These are phyloP conservation scores for Fratercula arctica DNA, from an alignment of 2,797 vertebrate species.

Conservation along the genomic window DNA sequence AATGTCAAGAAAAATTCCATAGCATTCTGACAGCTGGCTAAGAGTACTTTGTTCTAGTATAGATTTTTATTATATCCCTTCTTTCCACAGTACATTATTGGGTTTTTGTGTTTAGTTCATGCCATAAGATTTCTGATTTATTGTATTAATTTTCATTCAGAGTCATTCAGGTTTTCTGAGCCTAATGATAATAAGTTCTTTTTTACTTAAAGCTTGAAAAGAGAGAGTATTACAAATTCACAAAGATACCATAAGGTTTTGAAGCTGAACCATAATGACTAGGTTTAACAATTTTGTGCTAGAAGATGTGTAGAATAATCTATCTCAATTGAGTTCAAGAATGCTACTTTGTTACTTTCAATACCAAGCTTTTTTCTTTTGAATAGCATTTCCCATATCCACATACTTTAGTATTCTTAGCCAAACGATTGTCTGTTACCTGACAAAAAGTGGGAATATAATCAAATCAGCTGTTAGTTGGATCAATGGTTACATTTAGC, in stretches of 20 bases:
- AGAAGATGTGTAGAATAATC: background rate
- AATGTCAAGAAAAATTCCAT: conserved; percentile 2
- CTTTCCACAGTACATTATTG: background rate
- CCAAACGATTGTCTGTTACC: background rate
- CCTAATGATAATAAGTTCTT: background rate
- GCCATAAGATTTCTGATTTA: background rate
- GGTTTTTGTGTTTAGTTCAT: background rate
- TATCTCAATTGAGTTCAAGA: background rate
- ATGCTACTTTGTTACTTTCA: background rate
- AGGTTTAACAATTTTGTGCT: background rate
- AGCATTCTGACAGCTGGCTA: background rate
- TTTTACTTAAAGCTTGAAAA: background rate
- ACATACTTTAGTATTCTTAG: background rate
- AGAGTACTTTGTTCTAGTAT: background rate
- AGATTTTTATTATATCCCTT: conserved; percentile 1
- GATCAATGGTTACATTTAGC: background rate
- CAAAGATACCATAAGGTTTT: background rate
- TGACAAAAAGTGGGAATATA: background rate
- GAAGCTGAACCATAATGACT: background rate
- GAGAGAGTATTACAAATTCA: background rate
- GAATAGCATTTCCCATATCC: background rate
- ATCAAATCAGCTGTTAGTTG: background rate
- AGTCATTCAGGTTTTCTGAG: background rate
- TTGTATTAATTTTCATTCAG: background rate
- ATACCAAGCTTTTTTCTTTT: background rate